Conservation (phyloP, 2,888 invertebrate species). For the Elaeidobius kamerunicus region DNA sequence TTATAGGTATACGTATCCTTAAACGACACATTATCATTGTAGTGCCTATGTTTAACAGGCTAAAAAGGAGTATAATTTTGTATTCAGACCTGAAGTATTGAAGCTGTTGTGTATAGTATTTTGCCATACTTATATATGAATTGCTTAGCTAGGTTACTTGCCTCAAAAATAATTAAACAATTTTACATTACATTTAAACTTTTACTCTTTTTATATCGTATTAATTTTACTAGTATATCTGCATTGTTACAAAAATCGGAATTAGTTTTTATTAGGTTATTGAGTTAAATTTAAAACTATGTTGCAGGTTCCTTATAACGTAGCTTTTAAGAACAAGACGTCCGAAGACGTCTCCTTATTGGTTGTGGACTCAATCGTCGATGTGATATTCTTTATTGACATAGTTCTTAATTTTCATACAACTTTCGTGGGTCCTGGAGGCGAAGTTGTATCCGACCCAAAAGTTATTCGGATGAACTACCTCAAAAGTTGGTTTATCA, state of each 20-base stretch:
- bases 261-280: background rate
- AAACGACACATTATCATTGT: too few species aligned
- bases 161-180: too few species aligned
- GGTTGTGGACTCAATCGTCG: conserved; percentile 97
- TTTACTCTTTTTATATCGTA: too few species aligned
- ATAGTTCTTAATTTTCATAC: conserved; percentile 99
- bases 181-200: too few species aligned
- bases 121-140: too few species aligned
- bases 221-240: too few species aligned
- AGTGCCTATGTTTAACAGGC: too few species aligned
- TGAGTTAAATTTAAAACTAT: conserved; percentile 1
- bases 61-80: too few species aligned
- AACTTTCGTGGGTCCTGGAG: conserved; percentile 96
- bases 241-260: too few species aligned
- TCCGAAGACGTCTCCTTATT: conserved; percentile 93
- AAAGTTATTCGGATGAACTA: conserved; percentile 98
- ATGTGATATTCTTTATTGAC: conserved; percentile 99
- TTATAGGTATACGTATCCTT: background rate
- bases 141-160: too few species aligned
- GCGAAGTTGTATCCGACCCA: conserved; percentile 97
- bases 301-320: conserved; percentile 79
- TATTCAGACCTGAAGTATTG: too few species aligned
- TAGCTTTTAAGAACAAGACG: conserved; percentile 99
- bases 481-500: conserved; percentile 99
- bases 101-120: too few species aligned